phyloP scores from a whole-genome alignment of 2,113 vertebrate species.

The Spheniscus mendiculus region DNA sequence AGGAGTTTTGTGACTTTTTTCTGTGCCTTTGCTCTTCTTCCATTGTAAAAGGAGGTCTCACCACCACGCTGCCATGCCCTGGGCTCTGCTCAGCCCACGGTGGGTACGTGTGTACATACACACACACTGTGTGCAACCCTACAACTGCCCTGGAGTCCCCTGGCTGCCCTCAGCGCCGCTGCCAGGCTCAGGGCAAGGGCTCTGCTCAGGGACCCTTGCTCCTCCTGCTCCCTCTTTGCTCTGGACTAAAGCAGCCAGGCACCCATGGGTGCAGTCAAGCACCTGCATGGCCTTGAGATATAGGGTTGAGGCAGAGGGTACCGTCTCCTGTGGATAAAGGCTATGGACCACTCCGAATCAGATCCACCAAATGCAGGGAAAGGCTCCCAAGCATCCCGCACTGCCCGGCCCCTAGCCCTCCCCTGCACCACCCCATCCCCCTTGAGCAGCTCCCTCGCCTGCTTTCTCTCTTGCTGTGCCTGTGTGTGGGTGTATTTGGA shows the following conservation, averaged over 20 bases:
- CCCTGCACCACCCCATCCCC: not conserved
- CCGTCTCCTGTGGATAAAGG: not conserved
- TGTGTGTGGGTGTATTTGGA: constrained; percentile 79
- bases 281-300: not conserved
- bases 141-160: not conserved
- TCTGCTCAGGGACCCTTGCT: not conserved
- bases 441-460: not conserved
- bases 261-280: not conserved
- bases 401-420: not conserved
- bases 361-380: not conserved
- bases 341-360: not conserved
- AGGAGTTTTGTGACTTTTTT: not conserved
- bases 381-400: not conserved
- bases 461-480: constrained; percentile 45
- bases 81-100: rapidly evolving
- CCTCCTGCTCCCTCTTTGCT: not conserved
- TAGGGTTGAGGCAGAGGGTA: not conserved
- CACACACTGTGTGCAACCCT: no score
- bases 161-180: rapidly evolving
- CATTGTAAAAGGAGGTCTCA: not conserved
- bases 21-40: not conserved
- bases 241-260: not conserved
- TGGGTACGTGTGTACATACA: rapidly evolving
- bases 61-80: not conserved
- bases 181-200: not conserved